Conservation (phyloP, 2,797 vertebrate species). For the Hemibagrus guttatus region DNA sequence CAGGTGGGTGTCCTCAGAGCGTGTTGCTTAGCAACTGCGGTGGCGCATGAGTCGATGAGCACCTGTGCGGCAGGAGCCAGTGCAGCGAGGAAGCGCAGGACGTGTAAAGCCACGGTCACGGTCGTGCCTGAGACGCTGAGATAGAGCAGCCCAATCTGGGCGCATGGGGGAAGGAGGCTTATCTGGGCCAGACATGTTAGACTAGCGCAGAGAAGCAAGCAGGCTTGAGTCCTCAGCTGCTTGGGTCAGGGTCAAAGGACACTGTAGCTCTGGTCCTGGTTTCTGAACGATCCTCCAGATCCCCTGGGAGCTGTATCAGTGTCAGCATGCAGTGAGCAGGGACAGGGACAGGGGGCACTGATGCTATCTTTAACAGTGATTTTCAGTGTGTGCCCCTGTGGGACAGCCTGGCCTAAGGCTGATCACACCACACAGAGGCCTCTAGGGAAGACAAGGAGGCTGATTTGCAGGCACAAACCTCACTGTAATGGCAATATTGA, state of each 20-base stretch:
- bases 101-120: constrained; percentile 49
- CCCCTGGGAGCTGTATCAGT: constrained; percentile 63
- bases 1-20: constrained; percentile 76
- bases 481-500: constrained; percentile 18
- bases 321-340: constrained; percentile 33
- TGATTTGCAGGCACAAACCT: constrained; percentile 44
- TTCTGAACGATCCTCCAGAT: constrained; percentile 45
- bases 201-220: constrained; percentile 47
- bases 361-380: constrained; percentile 59
- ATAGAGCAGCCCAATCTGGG: constrained; percentile 49
- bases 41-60: constrained; percentile 41
- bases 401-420: constrained; percentile 54
- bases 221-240: constrained; percentile 27
- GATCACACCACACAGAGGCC: constrained; percentile 44
- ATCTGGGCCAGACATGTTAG: constrained; percentile 56
- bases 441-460: constrained; percentile 32
- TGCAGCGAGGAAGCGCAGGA: constrained; percentile 48
- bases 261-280: constrained; percentile 35
- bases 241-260: constrained; percentile 37
- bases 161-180: constrained; percentile 43
- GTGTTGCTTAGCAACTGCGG: constrained; percentile 76
- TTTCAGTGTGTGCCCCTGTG: constrained; percentile 43
- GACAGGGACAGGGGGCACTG: constrained; percentile 57
- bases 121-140: constrained; percentile 52
- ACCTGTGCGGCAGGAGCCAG: constrained; percentile 71